Base-by-base conservation (phyloP, 2,797 vertebrate genomes). In the Coccyzus lansbergi region DNA sequence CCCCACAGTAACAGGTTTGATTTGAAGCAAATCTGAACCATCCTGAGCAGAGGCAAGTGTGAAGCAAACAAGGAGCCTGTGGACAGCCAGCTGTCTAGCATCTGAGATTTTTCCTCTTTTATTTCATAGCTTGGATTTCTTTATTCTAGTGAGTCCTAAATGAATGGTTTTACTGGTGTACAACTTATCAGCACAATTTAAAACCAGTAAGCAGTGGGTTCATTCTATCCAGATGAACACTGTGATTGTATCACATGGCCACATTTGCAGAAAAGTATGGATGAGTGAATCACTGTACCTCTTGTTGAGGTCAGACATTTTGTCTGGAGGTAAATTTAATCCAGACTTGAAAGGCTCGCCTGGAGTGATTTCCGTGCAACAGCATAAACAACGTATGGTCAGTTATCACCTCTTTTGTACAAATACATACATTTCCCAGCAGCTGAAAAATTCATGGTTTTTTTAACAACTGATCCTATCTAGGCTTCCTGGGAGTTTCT, bases 341-440 rank as follows among this genome's bases (percentile, higher is more conserved):
- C 86, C 69, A 83, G 63, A 72, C 40, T 94, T 93, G 48, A 83
- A 93, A 95, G 84, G 25, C 65, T 95, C 1, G 12, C 62, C 68
- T 95, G 93, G 48, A 95, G 52, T 85, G 77, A 95, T 91, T 84
- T 91, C 48, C 55, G 21, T 34, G 38, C 46, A 92, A 82, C 33
- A 90, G 55, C 31, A 65, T 78, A 87, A 92, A 87, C 70, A 82
- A 29, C 8, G 15, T 51, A 71, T 51, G 64, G 40, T 24, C 34
- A 77, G 49, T 64, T 90, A 83, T 89, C 80, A 91, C 33, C 60
- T 68, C n/a, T 70, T 44, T 82, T 52, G 12, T 88, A 69, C 28
- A 93, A 96, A 81, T 5, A 8, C 56, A 86, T 29, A 44, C 26
- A 76, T 92, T 86, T 82, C 62, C 64, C 72, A 89, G 33, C 48